Conservation (phyloP, 1,140 invertebrate genomes). For the Maniola jurtina region DNA sequence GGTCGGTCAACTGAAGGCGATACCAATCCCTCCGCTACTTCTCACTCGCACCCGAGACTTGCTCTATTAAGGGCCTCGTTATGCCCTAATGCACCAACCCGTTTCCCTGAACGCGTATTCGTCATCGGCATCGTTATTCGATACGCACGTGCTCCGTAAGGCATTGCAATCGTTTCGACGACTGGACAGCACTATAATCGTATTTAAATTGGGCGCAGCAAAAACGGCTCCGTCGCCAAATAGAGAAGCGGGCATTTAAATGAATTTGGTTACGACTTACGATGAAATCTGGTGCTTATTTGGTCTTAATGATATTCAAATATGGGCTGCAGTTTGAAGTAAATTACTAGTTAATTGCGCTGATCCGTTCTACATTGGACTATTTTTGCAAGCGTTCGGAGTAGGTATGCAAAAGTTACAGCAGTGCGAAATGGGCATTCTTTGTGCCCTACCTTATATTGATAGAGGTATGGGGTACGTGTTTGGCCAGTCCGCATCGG, state of each 20-base stretch:
- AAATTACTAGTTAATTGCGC: slow-evolving; percentile 33
- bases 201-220: slow-evolving; percentile 56
- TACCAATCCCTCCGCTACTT: slow-evolving; percentile 44
- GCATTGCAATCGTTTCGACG: slow-evolving; percentile 49
- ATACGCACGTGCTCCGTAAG: slow-evolving; percentile 58
- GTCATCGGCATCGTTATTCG: slow-evolving; percentile 48
- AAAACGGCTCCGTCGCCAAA: slow-evolving; percentile 50
- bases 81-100: slow-evolving; percentile 43
- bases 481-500: slow-evolving; percentile 36
- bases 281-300: slow-evolving; percentile 47
- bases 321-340: slow-evolving; percentile 26
- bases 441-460: not conserved
- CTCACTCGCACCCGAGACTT: slow-evolving; percentile 47
- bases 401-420: slow-evolving; percentile 9
- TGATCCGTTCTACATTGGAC: slow-evolving; percentile 24
- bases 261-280: slow-evolving; percentile 50
- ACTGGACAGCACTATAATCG: slow-evolving; percentile 57
- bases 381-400: slow-evolving; percentile 16
- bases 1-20: slow-evolving; percentile 63
- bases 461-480: slow-evolving; percentile 17
- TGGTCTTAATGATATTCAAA: slow-evolving; percentile 38
- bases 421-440: not conserved
- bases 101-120: slow-evolving; percentile 43
- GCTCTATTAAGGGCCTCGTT: slow-evolving; percentile 46
- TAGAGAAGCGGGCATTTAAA: slow-evolving; percentile 54